These are phyloP conservation scores for Hydrochoerus hydrochaeris DNA, from an alignment of 2,113 vertebrate species.

Conservation along the genomic window DNA sequence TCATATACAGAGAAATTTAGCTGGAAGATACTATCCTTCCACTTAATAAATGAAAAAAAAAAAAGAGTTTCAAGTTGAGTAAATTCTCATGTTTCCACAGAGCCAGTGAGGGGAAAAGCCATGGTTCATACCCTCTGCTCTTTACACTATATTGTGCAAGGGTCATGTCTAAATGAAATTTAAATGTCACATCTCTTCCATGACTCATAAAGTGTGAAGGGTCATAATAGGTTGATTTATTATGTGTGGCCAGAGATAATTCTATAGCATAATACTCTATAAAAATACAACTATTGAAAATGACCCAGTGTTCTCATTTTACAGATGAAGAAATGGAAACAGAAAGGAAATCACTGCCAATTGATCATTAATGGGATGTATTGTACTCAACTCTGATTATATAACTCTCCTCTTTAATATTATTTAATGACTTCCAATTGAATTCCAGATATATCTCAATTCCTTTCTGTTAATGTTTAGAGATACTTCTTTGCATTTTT, in stretches of 20 bases:
- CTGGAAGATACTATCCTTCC: background rate
- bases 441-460: slow-evolving; percentile 29
- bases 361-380: slow-evolving; percentile 50
- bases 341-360: slow-evolving; percentile 24
- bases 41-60: slow-evolving; percentile 1
- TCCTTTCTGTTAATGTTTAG: background rate
- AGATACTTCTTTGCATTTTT: background rate
- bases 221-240: slow-evolving; percentile 57
- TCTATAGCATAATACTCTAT: slow-evolving; percentile 59
- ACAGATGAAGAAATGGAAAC: slow-evolving; percentile 60
- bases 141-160: background rate
- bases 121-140: background rate
- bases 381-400: slow-evolving; percentile 12
- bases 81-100: background rate
- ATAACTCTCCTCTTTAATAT: background rate
- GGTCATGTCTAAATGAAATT: slow-evolving; percentile 53
- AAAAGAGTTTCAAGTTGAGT: background rate
- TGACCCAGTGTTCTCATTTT: slow-evolving; percentile 58
- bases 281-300: slow-evolving; percentile 59
- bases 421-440: background rate
- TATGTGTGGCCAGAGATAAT: slow-evolving; percentile 35
- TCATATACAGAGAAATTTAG: background rate
- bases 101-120: background rate
- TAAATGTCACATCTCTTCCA: slow-evolving; percentile 53
- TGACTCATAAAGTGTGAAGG: slow-evolving; percentile 63